Evolutionary conservation across 2,113 vertebrate genomes (phyloP).

Genomic region (Heloderma charlesbogerti): DNA sequence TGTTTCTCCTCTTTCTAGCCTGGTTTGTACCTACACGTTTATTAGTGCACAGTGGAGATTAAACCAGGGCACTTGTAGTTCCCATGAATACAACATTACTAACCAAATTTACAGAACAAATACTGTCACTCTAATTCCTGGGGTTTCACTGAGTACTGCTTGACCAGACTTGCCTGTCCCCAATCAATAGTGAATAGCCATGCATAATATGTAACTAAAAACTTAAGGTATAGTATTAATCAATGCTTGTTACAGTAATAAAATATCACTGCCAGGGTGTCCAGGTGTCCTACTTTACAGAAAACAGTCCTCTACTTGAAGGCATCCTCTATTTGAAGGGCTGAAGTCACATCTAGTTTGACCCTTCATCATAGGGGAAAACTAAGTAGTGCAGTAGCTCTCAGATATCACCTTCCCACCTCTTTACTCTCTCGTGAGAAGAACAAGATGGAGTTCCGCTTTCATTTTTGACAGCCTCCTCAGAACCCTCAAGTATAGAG

Average conservation of each 20-base stretch:
- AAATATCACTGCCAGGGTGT: not conserved
- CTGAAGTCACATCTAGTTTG: too few relatives aligned
- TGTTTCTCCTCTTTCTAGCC: not conserved
- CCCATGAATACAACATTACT: not conserved
- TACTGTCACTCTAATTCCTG: not conserved
- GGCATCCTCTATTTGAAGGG: too few relatives aligned
- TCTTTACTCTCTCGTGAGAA: not conserved
- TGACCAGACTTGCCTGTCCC: not conserved
- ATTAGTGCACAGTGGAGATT: slow-evolving; percentile 12
- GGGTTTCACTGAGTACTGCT: not conserved
- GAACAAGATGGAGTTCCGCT: not conserved
- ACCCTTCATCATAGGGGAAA: not conserved
- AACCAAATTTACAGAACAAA: not conserved
- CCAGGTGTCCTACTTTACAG: too few relatives aligned
- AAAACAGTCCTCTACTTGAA: too few relatives aligned
- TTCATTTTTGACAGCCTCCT: not conserved
- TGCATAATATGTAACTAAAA: not conserved
- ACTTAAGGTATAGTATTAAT: not conserved
- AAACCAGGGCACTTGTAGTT: slow-evolving; percentile 4
- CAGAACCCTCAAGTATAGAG: not conserved
- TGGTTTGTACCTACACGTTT: not conserved
- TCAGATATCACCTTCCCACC: not conserved
- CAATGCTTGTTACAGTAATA: not conserved
- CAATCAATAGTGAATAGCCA: not conserved
- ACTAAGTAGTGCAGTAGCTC: not conserved